A percentile compares a stretch with the other conserved stretches of the same genome.
Conservation (phyloP, 2,797 vertebrate genomes). For the Prionace glauca region DNA sequence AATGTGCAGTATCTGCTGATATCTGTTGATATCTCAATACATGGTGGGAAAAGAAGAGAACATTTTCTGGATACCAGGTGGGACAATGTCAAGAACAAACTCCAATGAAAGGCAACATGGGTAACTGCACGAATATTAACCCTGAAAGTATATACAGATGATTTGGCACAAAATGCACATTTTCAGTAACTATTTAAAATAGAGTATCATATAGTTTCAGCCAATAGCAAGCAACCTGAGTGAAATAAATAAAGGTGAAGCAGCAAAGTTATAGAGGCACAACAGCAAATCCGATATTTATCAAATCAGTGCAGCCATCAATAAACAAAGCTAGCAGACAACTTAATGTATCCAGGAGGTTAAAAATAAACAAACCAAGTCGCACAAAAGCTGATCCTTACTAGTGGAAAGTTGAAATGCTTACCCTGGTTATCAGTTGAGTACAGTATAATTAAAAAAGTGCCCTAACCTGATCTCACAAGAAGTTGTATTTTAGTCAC, state of each 20-base stretch:
- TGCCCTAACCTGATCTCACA: background rate
- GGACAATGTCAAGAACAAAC: background rate
- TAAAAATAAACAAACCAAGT: background rate
- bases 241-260: background rate
- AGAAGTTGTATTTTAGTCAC: background rate
- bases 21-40: background rate
- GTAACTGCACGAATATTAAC: background rate
- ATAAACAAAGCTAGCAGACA: background rate
- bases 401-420: background rate
- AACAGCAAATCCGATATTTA: background rate
- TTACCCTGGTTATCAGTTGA: slow-evolving; percentile 29
- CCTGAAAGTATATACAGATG: background rate
- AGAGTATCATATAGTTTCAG: background rate
- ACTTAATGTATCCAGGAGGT: background rate
- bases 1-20: background rate
- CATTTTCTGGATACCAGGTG: background rate
- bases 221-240: background rate
- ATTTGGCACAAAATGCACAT: background rate
- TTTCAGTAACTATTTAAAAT: background rate
- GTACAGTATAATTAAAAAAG: background rate
- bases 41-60: background rate
- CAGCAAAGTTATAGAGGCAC: background rate
- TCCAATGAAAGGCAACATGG: background rate
- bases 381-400: background rate
- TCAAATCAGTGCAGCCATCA: background rate